Percentiles rank a stretch among this genome's conserved stretches.
Conservation (phyloP, 2,113 vertebrate species). For the Corvus moneduloides region DNA sequence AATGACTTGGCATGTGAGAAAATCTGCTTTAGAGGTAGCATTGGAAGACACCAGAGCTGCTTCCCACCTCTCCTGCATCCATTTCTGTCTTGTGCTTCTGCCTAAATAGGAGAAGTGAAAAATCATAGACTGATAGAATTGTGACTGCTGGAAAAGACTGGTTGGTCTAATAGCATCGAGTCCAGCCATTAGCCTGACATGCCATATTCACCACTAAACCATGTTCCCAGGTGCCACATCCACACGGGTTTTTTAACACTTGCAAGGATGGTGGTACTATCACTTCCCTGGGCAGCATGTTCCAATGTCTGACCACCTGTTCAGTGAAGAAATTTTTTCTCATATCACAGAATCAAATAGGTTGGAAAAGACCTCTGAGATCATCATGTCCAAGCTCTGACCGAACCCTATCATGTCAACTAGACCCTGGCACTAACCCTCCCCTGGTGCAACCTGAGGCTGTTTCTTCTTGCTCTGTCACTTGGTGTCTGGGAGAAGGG, state of each 20-base stretch:
- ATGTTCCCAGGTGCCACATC: not conserved
- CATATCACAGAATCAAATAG: not conserved
- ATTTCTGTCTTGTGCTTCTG: not conserved
- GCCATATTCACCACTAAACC: not conserved
- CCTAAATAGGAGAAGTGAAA: not conserved
- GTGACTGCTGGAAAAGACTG: not conserved
- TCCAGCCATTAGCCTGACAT: not conserved
- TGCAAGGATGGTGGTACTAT: not conserved
- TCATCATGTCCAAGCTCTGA: not conserved
- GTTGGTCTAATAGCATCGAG: not conserved
- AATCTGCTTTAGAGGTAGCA: not conserved
- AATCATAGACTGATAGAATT: not conserved
- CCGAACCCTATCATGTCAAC: fast-evolving
- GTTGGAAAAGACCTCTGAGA: not conserved
- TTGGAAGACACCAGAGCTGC: not conserved
- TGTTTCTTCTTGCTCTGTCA: not conserved
- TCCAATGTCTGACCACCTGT: not conserved
- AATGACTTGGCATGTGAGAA: not conserved
- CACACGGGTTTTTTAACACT: not conserved
- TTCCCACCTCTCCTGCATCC: not conserved
- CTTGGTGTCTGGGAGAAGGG: not conserved
- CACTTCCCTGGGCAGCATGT: not conserved
- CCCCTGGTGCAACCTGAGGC: not conserved
- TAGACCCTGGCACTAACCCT: not conserved
- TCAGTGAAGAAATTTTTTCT: not conserved